Base-by-base conservation (phyloP, 2,797 vertebrate genomes). In the Poecilia gillii region DNA sequence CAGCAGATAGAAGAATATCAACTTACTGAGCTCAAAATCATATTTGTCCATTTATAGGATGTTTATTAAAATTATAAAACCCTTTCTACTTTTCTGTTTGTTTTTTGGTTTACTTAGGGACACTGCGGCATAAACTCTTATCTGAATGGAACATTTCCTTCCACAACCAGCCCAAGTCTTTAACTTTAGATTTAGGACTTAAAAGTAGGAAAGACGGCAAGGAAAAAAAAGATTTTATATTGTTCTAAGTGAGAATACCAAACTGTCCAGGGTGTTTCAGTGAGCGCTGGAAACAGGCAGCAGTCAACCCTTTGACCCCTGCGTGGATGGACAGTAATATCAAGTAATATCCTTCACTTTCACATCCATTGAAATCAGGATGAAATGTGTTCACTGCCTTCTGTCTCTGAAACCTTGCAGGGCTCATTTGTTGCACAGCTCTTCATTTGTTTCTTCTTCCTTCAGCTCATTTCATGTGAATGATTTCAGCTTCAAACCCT, bases 391-490 rank as follows among this genome's bases (percentile, higher is more conserved):
- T 33, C 2, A 33, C 59, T 33, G 59, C 31, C 31, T 33, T 62
- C 31, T 16, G 31, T 62, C 31, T 31, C 5, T 33, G 14, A 62
- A 31, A 62, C 28, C 59, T 33, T 39, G 31, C 3, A 39, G 62
- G 33, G 62, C 62, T 39, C 33, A 66, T 66, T 36, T 64, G 31
- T 36, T 64, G 59, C 8, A 18, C 13, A 8, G 28, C 7, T 64
- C 59, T 64, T 64, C 31, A 36, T 64, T 33, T 66, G 62, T 66
- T 66, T 59, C 46, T 53, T 55, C 49, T 25, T 59, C 70, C 36
- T 41, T 25, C 51, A 72, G 72, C 0, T 75, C 43, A 75, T 47
- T 47, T 59, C 53, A n/a, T 46, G 46, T 20, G 57, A 77, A 53
- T 77, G 1, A 72, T 49, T 49, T 51, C 25, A 68, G 1, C 31